Evolutionary conservation across 2,113 vertebrate species (phyloP), one percentile per base, ranked within the genome.

Genomic region (Elephantulus edwardii): DNA sequence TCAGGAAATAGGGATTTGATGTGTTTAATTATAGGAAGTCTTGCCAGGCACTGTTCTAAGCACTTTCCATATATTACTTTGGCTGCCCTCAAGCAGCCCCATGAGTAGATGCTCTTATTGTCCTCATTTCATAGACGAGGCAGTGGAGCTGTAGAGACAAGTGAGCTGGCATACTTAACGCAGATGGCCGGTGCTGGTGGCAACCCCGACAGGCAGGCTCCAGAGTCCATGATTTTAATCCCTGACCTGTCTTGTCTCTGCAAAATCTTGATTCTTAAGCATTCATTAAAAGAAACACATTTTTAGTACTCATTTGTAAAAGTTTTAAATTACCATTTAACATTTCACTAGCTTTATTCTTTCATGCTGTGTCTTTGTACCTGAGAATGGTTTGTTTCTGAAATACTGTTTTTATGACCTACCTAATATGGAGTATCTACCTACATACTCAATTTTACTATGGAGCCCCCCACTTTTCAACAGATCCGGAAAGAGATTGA

Each of bases 101-200:
- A 35, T 14, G 24, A 12, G 50, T 3, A 16, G 50, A 8, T 3
- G 3, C 35, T 70, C 0, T 17, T 38, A 2, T 22, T 38, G 8
- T n/a, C 48, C 72, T 42, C 1, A 2, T 48, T 26, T 30, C 11
- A 30, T 0, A 28, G 26, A 30, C 2, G 2, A 38, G 17, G 35
- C 46, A 7, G 28, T 14, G 1, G 46, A 10, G 50, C 9, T 3
- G 8, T 8, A 28, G 44, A 28, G 28, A 10, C 54, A 17, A 7
- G 12, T 8, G 33, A n/a, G 48, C 56, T 12, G n/a, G n/a, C n/a
- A n/a, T n/a, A n/a, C n/a, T n/a, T 13, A 56, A 28, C 77, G 10
- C 52, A 4, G 19, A 1, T 3, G 0, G 33, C 22, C 4, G 0
- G 17, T 17, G 0, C 6, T 20, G 28, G 28, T 13, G 17, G 19